A percentile compares a stretch with the other conserved stretches of the same genome.
Evolutionary conservation across 2,113 vertebrate species (phyloP).

Genomic region (Triplophysa rosa): DNA sequence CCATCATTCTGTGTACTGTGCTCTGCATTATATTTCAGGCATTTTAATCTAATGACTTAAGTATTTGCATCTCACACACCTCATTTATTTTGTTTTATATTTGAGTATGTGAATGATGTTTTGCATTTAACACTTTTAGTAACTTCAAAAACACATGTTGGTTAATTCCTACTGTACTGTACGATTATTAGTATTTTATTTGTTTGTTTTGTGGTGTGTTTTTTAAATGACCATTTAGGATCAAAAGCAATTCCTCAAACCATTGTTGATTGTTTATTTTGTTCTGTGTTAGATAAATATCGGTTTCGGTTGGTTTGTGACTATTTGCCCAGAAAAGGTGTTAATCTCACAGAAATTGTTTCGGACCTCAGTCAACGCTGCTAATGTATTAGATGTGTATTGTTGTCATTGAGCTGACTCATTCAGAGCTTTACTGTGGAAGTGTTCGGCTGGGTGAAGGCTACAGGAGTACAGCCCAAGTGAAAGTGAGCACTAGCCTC

Average conservation of each 20-base stretch:
- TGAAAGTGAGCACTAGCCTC: background rate
- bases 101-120: background rate
- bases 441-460: conserved; percentile 13
- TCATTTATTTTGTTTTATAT: background rate
- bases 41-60: background rate
- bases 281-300: conserved; percentile 34
- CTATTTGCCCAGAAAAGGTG: conserved; percentile 8
- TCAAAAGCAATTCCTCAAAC: conserved; percentile 27
- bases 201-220: conserved; percentile 39
- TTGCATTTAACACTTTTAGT: background rate
- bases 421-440: conserved; percentile 3
- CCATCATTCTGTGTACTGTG: background rate
- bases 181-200: conserved; percentile 17
- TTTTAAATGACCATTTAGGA: conserved; percentile 40
- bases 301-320: conserved; percentile 31
- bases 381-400: conserved; percentile 28
- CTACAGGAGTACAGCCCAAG: conserved; percentile 19
- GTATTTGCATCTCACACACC: background rate
- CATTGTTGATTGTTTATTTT: conserved; percentile 29
- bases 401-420: conserved; percentile 2
- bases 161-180: conserved; percentile 15
- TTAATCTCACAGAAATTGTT: background rate
- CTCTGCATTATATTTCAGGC: background rate
- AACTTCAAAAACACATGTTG: background rate
- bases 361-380: background rate